Evolutionary conservation across 2,113 vertebrate genomes (phyloP).

Genomic region (Sisor rabdophorus): DNA sequence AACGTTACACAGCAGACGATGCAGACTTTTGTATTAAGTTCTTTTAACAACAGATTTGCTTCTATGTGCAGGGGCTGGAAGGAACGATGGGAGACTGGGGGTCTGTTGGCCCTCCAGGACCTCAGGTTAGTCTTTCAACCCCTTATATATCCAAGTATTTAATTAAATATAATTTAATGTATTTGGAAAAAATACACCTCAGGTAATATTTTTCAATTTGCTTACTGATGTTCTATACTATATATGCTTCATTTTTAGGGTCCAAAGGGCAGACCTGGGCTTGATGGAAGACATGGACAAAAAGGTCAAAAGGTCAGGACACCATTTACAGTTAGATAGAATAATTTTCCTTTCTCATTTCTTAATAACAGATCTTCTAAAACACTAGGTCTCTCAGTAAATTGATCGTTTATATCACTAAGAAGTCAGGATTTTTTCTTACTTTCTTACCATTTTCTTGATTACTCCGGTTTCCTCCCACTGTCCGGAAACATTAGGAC

Average conservation of each 20-base stretch:
- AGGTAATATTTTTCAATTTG: no score
- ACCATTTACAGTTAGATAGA: not conserved
- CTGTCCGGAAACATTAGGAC: no score
- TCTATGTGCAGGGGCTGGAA: constrained; percentile 54
- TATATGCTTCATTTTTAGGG: constrained; percentile 59
- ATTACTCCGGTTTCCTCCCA: no score
- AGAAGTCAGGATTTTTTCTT: no score
- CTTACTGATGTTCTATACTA: not conserved
- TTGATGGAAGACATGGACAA: constrained; percentile 60
- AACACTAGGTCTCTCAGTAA: no score
- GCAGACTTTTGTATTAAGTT: not conserved
- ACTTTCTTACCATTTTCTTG: no score
- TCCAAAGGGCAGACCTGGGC: constrained; percentile 59
- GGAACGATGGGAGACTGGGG: constrained; percentile 66
- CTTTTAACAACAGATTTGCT: not conserved
- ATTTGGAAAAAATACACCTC: not conserved
- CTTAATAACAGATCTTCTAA: not conserved
- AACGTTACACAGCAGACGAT: not conserved
- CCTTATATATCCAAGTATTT: not conserved
- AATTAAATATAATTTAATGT: not conserved
- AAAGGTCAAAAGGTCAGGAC: constrained; percentile 76
- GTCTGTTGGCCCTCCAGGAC: constrained; percentile 59
- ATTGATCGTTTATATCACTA: no score
- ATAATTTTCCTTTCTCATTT: not conserved
- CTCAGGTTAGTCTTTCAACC: constrained; percentile 56